These are phyloP conservation scores for Harpagoxenus sublaevis DNA, from an alignment of 2,888 invertebrate genomes.

Conservation along the genomic window DNA sequence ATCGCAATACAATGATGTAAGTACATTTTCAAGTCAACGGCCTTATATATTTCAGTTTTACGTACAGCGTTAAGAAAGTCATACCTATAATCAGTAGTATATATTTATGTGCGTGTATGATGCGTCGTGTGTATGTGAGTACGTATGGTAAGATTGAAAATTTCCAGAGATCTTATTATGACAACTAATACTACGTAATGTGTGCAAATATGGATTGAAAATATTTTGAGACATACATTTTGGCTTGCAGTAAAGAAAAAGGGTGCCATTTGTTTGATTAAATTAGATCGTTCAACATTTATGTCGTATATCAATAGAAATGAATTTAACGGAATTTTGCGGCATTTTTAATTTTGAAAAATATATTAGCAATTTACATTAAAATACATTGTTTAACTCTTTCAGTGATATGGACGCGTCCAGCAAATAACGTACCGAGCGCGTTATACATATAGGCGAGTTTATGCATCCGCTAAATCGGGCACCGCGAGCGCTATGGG, in stretches of 20 bases:
- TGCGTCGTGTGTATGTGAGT: not conserved
- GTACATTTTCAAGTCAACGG: constrained; percentile 69
- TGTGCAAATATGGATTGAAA: constrained; percentile 22
- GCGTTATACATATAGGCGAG: not conserved
- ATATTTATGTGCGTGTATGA: too few species aligned
- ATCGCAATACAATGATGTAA: constrained; percentile 67
- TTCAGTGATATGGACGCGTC: not conserved
- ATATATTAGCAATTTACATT: not conserved
- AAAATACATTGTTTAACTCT: not conserved
- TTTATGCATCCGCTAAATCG: not conserved
- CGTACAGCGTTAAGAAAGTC: constrained; percentile 51
- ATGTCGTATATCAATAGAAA: not conserved
- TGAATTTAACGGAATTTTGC: not conserved
- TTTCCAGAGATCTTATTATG: not conserved
- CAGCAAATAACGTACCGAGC: not conserved
- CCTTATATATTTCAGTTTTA: constrained; percentile 73
- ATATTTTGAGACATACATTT: constrained; percentile 19
- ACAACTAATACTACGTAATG: not conserved
- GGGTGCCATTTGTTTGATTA: not conserved
- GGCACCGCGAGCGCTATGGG: not conserved
- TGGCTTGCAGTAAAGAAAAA: not conserved
- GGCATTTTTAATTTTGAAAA: not conserved
- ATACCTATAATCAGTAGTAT: not conserved
- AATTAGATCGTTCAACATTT: not conserved
- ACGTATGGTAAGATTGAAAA: not conserved